Percentiles rank a stretch among this genome's conserved stretches.
Evolutionary conservation across 2,888 invertebrate species (phyloP).

Genomic region (Papilio demoleus): DNA sequence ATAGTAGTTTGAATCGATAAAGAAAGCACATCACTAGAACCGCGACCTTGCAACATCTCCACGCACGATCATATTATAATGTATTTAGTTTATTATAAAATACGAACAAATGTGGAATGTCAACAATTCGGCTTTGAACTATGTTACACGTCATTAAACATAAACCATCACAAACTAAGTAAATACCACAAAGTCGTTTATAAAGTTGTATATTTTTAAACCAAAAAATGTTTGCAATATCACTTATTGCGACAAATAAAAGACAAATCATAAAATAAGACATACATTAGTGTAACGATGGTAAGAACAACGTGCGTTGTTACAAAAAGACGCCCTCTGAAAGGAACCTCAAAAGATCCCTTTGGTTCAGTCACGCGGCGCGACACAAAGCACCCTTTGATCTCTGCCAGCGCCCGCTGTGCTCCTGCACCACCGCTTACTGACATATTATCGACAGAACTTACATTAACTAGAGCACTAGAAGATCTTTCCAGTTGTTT

Average conservation of each 20-base stretch:
- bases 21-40: constrained; percentile 6
- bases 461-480: neutral
- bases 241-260: neutral
- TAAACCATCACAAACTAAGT: neutral
- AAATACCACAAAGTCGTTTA: no score
- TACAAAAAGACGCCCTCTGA: constrained; percentile 37
- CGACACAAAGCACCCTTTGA: constrained; percentile 55
- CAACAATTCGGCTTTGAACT: constrained; percentile 6
- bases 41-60: constrained; percentile 49
- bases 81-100: constrained; percentile 38
- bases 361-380: constrained; percentile 61
- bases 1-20: neutral
- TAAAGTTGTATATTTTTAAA: no score
- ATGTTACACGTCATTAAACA: neutral
- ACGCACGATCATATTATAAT: constrained; percentile 53
- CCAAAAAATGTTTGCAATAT: neutral
- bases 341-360: constrained; percentile 46
- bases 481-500: neutral
- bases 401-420: constrained; percentile 43
- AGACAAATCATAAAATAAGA: constrained; percentile 11
- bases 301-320: constrained; percentile 39
- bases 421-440: constrained; percentile 36
- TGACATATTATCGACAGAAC: neutral
- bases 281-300: constrained; percentile 19
- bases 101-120: constrained; percentile 41